Conservation (phyloP, 2,888 invertebrate species). For the Antheraea yamamai region DNA sequence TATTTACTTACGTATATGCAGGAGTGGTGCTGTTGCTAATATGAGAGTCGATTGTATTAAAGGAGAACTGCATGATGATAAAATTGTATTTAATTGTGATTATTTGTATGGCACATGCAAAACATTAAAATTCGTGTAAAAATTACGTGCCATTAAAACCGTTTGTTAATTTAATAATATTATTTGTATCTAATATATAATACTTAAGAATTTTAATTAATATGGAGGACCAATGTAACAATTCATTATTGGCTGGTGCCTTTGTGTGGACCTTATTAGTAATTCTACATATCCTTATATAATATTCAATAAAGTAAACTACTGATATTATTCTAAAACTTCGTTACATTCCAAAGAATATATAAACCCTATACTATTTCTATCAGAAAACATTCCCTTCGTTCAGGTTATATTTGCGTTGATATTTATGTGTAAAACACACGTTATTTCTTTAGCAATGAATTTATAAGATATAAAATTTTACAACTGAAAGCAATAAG, state of each 20-base stretch:
- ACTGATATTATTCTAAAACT: constrained; percentile 45
- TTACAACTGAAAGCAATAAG: constrained; percentile 69
- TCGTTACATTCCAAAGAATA: constrained; percentile 79
- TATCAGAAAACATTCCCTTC: constrained; percentile 69
- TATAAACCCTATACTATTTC: constrained; percentile 55
- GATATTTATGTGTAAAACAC: constrained; percentile 62
- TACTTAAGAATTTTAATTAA: constrained; percentile 40
- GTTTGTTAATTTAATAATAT: constrained; percentile 35
- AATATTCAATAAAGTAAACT: background rate
- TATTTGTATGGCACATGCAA: constrained; percentile 39
- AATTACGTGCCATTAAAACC: constrained; percentile 45
- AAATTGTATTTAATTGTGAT: constrained; percentile 36
- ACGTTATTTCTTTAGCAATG: constrained; percentile 31
- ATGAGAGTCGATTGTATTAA: background rate
- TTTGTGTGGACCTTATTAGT: constrained; percentile 60
- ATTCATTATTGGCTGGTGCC: constrained; percentile 63
- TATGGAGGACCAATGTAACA: constrained; percentile 66
- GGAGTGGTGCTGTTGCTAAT: background rate
- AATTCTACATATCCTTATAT: constrained; percentile 36
- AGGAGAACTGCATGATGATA: constrained; percentile 32
- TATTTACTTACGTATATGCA: constrained; percentile 10
- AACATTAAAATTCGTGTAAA: constrained; percentile 37
- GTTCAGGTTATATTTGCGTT: constrained; percentile 41
- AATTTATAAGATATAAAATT: constrained; percentile 15
- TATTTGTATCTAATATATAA: constrained; percentile 43